phyloP scores from a whole-genome alignment of 2,888 invertebrate species.

The Cremastobaeus sp. region DNA sequence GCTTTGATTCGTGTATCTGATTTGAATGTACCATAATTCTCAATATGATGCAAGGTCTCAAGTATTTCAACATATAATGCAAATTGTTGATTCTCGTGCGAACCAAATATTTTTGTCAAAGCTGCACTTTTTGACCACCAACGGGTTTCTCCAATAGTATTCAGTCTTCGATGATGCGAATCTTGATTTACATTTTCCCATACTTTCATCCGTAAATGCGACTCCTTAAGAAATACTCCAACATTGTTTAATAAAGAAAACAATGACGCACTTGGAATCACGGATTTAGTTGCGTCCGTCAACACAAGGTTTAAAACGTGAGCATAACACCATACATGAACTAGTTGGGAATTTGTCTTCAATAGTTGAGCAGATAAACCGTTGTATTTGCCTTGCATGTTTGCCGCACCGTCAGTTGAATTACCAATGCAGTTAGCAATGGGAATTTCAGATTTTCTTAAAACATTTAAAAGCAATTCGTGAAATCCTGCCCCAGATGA shows the following conservation, averaged over 20 bases:
- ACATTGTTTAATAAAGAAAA: slow-evolving; percentile 8
- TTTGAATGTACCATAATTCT: background rate
- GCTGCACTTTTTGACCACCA: slow-evolving; percentile 28
- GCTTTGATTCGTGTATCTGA: slow-evolving; percentile 6
- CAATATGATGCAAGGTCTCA: background rate
- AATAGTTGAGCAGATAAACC: slow-evolving; percentile 14
- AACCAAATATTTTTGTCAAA: slow-evolving; percentile 6
- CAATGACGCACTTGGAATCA: background rate
- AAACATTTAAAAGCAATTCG: background rate
- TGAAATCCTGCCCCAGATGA: background rate
- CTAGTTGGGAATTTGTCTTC: slow-evolving; percentile 6
- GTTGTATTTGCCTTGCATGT: slow-evolving; percentile 21
- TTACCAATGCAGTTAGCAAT: slow-evolving; percentile 1
- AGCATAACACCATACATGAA: slow-evolving; percentile 14
- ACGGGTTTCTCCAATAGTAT: background rate
- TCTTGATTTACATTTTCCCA: slow-evolving; percentile 11
- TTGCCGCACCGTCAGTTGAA: slow-evolving; percentile 24
- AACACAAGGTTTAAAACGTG: slow-evolving; percentile 23
- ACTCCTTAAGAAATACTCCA: slow-evolving; percentile 17
- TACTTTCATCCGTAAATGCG: slow-evolving; percentile 24
- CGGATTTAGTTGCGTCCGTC: slow-evolving; percentile 8
- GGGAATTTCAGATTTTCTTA: slow-evolving; percentile 1
- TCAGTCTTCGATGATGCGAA: background rate
- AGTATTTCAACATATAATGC: background rate
- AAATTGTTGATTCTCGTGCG: background rate